These are phyloP conservation scores for Tyrannus savana DNA, from an alignment of 2,113 vertebrate species.

Conservation along the genomic window DNA sequence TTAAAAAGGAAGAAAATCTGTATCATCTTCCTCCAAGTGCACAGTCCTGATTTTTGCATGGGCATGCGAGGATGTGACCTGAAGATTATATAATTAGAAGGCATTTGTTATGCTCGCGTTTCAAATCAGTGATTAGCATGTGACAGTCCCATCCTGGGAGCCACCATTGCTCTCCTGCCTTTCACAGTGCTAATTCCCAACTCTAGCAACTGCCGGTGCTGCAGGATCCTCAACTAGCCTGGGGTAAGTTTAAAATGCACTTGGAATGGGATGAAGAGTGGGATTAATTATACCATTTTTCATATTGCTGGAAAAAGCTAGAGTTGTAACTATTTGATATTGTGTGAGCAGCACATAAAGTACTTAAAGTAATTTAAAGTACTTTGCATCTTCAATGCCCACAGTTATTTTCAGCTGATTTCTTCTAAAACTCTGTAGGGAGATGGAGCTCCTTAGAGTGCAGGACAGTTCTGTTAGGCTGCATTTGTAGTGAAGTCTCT, in stretches of 20 bases:
- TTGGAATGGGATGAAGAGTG: neutral
- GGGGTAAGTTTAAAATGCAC: constrained; percentile 72
- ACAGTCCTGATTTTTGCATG: constrained; percentile 64
- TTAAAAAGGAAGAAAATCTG: constrained; percentile 15
- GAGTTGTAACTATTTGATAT: neutral
- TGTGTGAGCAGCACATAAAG: neutral
- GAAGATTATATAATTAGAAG: constrained; percentile 79
- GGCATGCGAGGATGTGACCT: constrained; percentile 72
- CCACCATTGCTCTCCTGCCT: constrained; percentile 51
- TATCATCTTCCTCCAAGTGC: constrained; percentile 22
- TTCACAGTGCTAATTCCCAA: constrained; percentile 62
- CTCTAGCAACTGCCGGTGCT: constrained; percentile 27
- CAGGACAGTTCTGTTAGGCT: neutral
- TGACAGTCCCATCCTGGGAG: constrained; percentile 72
- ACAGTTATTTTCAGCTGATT: neutral
- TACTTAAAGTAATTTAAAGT: neutral
- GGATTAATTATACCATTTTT: neutral
- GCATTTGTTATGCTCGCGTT: constrained; percentile 71
- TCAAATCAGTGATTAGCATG: constrained; percentile 72
- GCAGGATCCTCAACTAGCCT: constrained; percentile 64
- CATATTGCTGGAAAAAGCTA: neutral
- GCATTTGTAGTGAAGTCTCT: neutral
- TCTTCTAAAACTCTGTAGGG: neutral
- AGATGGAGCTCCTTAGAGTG: neutral
- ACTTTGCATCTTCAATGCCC: neutral